Evolutionary conservation across 2,113 vertebrate genomes (phyloP).

Genomic region (Martes martes): DNA sequence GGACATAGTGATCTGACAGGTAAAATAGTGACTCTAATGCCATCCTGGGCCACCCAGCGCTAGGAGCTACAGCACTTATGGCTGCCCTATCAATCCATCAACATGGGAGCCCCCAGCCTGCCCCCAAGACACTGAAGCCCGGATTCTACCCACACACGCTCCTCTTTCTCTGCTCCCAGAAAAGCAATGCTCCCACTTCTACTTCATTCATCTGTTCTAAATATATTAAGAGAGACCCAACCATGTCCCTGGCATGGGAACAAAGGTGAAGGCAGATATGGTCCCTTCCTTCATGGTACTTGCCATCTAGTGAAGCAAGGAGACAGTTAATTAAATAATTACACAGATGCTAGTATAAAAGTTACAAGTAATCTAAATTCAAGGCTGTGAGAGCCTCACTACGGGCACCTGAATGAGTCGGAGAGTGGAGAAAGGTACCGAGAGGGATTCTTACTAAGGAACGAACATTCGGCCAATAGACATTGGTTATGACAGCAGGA

Average conservation of each 20-base stretch:
- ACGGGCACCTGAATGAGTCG: not conserved
- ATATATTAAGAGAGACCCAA: not conserved
- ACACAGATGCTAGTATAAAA: not conserved
- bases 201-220: not conserved
- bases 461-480: not conserved
- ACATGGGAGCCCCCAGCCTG: not conserved
- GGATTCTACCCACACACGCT: not conserved
- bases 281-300: not conserved
- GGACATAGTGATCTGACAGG: not conserved
- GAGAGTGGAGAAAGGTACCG: not conserved
- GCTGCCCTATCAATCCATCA: not conserved
- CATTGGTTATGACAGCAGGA: rapidly evolving
- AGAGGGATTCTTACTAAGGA: not conserved
- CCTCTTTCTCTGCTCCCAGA: not conserved
- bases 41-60: not conserved
- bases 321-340: not conserved
- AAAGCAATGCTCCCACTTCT: not conserved
- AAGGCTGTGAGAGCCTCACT: not conserved
- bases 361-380: not conserved
- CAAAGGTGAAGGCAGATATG: not conserved
- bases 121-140: not conserved
- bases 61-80: not conserved
- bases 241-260: not conserved
- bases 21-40: not conserved
- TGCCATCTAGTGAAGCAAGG: not conserved